Evolutionary conservation across 1,140 invertebrate genomes (phyloP).

Genomic region (Saxidomus purpurata): DNA sequence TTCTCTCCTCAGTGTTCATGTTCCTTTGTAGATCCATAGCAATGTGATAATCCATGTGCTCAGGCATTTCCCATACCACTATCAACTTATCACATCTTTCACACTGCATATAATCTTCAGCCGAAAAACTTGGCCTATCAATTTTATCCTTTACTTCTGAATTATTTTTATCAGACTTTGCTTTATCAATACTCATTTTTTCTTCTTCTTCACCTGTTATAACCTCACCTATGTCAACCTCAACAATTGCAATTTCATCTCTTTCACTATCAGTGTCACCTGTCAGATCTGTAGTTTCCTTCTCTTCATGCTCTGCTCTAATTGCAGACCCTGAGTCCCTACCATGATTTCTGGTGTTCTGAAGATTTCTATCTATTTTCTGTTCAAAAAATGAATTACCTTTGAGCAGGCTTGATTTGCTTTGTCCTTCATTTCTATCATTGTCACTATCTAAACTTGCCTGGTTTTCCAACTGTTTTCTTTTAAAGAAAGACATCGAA

Average conservation of each 20-base stretch:
- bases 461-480: slow-evolving; percentile 14
- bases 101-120: slow-evolving; percentile 80
- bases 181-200: not conserved
- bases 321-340: not conserved
- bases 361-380: not conserved
- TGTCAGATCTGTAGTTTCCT: not conserved
- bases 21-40: slow-evolving; percentile 84
- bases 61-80: slow-evolving; percentile 85
- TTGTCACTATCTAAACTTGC: not conserved
- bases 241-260: not conserved
- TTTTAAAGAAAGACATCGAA: slow-evolving; percentile 47
- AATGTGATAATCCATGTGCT: slow-evolving; percentile 87
- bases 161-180: slow-evolving; percentile 6
- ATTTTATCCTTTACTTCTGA: not conserved
- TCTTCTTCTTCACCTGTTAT: not conserved
- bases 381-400: not conserved
- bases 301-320: not conserved
- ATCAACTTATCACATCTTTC: slow-evolving; percentile 83
- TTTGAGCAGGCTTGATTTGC: not conserved
- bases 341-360: not conserved
- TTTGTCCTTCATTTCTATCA: not conserved
- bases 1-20: slow-evolving; percentile 12
- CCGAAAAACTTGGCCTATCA: not conserved
- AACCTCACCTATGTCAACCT: not conserved
- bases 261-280: not conserved